These are phyloP conservation scores for Tromatobia lineatoria DNA, from an alignment of 2,888 invertebrate species.

Conservation along the genomic window DNA sequence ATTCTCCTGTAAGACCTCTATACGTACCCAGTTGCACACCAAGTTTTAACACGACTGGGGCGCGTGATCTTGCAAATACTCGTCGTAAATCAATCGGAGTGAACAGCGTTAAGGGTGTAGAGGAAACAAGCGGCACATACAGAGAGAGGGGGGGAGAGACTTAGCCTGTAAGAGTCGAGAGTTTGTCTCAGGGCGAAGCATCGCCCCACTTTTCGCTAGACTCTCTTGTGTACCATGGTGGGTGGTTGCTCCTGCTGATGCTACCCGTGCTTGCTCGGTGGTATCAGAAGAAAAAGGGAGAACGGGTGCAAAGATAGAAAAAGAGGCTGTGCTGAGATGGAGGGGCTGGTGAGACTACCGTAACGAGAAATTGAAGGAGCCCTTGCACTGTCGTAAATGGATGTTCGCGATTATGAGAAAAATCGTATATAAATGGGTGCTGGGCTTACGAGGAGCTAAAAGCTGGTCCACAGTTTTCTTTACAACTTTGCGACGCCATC, in stretches of 20 bases:
- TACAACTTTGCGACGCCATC: slow-evolving; percentile 68
- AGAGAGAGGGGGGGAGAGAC: neutral
- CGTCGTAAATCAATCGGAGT: slow-evolving; percentile 80
- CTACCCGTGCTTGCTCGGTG: neutral
- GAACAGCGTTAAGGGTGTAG: neutral
- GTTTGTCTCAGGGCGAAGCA: slow-evolving; percentile 47
- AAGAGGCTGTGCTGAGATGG: slow-evolving; percentile 42
- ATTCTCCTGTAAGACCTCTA: neutral
- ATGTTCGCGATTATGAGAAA: slow-evolving; percentile 84
- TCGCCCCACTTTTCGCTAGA: slow-evolving; percentile 44
- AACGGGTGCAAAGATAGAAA: slow-evolving; percentile 2
- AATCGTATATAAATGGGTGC: slow-evolving; percentile 82
- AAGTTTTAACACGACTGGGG: slow-evolving; percentile 81
- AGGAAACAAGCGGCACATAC: too few relatives aligned
- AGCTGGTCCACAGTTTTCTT: slow-evolving; percentile 42
- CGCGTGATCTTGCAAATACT: slow-evolving; percentile 84
- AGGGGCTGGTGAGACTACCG: slow-evolving; percentile 47
- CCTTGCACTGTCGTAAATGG: slow-evolving; percentile 78
- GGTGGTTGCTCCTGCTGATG: slow-evolving; percentile 12
- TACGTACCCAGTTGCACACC: slow-evolving; percentile 77
- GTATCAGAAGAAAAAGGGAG: neutral
- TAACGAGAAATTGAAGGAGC: slow-evolving; percentile 84
- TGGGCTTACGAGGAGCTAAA: neutral
- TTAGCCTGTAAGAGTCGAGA: slow-evolving; percentile 18
- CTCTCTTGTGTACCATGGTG: slow-evolving; percentile 1